Evolutionary conservation across 2,888 invertebrate genomes (phyloP).

Genomic region (Petrolisthes manimaculis): DNA sequence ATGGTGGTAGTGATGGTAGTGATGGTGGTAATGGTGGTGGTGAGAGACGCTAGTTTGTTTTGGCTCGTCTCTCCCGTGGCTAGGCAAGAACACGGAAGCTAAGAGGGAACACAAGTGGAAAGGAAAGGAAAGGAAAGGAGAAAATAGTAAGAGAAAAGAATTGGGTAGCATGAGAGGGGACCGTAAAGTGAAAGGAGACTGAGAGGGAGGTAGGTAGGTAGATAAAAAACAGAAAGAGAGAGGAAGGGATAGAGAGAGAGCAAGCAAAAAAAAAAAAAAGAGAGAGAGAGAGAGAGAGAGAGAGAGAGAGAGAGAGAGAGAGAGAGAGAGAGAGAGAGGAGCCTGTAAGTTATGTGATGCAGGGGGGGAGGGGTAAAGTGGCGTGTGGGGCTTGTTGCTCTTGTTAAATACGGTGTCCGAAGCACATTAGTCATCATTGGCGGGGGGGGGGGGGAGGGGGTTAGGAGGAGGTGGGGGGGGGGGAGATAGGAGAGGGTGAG

Average conservation of each 20-base stretch:
- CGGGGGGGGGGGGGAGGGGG: not conserved
- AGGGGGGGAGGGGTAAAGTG: not conserved
- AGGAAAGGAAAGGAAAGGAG: too few species aligned
- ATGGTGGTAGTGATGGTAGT: too few species aligned
- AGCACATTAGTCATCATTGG: slow-evolving; percentile 4
- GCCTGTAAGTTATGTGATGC: not conserved
- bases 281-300: not conserved
- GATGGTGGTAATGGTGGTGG: too few species aligned
- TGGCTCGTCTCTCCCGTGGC: too few species aligned
- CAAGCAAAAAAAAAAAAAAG: not conserved
- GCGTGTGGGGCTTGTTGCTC: not conserved
- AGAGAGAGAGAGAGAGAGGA: not conserved
- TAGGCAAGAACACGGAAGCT: too few species aligned
- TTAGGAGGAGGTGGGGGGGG: not conserved
- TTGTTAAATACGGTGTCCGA: slow-evolving; percentile 1
- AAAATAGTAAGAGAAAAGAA: too few species aligned
- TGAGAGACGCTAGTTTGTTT: too few species aligned
- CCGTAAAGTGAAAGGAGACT: too few species aligned
- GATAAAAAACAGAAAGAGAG: not conserved
- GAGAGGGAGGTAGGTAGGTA: too few species aligned
- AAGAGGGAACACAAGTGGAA: too few species aligned
- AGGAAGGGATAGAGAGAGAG: not conserved
- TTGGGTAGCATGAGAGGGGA: too few species aligned
- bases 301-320: not conserved
- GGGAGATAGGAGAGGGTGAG: not conserved